phyloP scores from a whole-genome alignment of 2,888 invertebrate genomes.

The Polylopha cassiicola region DNA sequence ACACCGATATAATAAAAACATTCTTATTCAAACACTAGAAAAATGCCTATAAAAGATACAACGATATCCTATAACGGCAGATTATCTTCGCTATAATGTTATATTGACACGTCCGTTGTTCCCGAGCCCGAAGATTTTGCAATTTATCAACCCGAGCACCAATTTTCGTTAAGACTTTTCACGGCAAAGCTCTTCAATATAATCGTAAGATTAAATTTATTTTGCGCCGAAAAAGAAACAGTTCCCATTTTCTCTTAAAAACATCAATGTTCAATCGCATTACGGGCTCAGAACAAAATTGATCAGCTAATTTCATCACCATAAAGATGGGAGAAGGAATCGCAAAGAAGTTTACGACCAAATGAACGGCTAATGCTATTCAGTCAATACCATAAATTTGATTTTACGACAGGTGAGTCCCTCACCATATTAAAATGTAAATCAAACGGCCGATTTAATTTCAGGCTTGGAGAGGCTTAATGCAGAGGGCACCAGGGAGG shows the following conservation, averaged over 20 bases:
- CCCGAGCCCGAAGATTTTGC: not conserved
- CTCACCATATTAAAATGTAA: slow-evolving; percentile 74
- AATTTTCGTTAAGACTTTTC: slow-evolving; percentile 9
- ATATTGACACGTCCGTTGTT: too few species aligned
- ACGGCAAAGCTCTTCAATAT: slow-evolving; percentile 10
- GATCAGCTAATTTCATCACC: slow-evolving; percentile 49
- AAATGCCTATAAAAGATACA: too few species aligned
- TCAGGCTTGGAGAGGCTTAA: slow-evolving; percentile 67
- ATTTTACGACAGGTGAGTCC: slow-evolving; percentile 69
- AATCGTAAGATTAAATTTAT: slow-evolving; percentile 11
- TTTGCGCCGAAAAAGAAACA: slow-evolving; percentile 10
- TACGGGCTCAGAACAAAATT: slow-evolving; percentile 23
- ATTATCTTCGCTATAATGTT: too few species aligned
- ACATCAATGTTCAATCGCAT: slow-evolving; percentile 24
- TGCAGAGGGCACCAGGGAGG: slow-evolving; percentile 30
- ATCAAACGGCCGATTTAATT: slow-evolving; percentile 73
- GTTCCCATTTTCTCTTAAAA: slow-evolving; percentile 20
- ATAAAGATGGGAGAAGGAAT: slow-evolving; percentile 37
- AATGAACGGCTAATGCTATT: slow-evolving; percentile 48
- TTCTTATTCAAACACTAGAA: too few species aligned
- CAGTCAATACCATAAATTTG: slow-evolving; percentile 68
- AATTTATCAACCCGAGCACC: slow-evolving; percentile 14
- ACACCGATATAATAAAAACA: too few species aligned
- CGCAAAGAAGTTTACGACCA: slow-evolving; percentile 30
- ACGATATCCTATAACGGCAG: too few species aligned